Evolutionary conservation across 2,113 vertebrate genomes (phyloP).

Genomic region (Ctenodactylus gundi): DNA sequence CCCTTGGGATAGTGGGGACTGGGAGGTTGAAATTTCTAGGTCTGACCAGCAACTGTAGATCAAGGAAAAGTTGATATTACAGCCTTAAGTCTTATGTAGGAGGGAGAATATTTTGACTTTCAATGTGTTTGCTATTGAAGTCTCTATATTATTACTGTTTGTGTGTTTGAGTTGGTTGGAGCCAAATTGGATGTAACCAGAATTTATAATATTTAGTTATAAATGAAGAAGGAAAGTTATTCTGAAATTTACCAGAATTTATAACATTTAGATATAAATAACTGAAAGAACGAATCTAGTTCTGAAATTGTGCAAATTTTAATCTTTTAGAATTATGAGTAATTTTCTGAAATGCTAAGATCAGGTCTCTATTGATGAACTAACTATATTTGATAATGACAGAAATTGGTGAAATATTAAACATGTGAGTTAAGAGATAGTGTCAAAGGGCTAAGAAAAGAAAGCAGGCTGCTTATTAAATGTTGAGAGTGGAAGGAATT

Average conservation of each 20-base stretch:
- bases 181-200: background rate
- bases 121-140: background rate
- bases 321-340: background rate
- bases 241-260: conserved; percentile 8
- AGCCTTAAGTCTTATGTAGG: background rate
- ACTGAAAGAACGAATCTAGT: background rate
- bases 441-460: background rate
- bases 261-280: background rate
- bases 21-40: background rate
- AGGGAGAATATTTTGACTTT: background rate
- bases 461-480: background rate
- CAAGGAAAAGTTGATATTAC: background rate
- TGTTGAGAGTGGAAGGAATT: background rate
- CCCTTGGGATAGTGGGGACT: fast-evolving
- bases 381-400: background rate
- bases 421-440: background rate
- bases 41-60: background rate
- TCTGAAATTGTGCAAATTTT: background rate
- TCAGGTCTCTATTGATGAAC: background rate
- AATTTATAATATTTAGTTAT: background rate
- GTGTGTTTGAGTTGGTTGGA: background rate
- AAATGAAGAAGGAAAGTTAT: background rate
- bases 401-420: background rate
- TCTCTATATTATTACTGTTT: background rate
- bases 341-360: background rate